phyloP scores from a whole-genome alignment of 2,113 vertebrate species.

The Chaetops frenatus region DNA sequence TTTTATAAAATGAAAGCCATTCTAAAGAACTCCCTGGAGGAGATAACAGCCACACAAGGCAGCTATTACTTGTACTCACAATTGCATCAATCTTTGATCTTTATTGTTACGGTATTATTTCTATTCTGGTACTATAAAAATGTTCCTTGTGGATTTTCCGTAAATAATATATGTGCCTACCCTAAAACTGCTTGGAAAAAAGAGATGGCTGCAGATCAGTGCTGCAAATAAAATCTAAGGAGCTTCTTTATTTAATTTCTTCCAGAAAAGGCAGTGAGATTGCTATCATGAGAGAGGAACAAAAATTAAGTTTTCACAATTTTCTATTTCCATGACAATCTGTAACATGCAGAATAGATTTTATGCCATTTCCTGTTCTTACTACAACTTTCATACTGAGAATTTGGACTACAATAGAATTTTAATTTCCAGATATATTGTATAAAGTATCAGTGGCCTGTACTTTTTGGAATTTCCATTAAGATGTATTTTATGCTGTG shows the following conservation, averaged over 20 bases:
- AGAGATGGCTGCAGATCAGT: background rate
- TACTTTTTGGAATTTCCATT: background rate
- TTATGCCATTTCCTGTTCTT: background rate
- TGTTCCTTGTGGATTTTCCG: conserved; percentile 39
- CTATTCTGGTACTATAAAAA: conserved; percentile 54
- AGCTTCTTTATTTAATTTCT: conserved; percentile 35
- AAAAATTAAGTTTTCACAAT: conserved; percentile 17
- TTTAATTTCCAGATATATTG: background rate
- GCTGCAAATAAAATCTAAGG: conserved; percentile 42
- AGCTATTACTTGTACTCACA: conserved; percentile 59
- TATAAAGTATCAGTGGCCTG: background rate
- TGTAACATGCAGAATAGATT: background rate
- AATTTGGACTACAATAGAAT: background rate
- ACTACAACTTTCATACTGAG: background rate
- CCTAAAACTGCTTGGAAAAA: conserved; percentile 20
- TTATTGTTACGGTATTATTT: conserved; percentile 61
- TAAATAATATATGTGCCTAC: conserved; percentile 52
- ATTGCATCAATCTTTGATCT: conserved; percentile 67
- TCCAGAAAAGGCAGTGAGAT: background rate
- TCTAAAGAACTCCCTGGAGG: conserved; percentile 54
- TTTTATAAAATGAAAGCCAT: conserved; percentile 64
- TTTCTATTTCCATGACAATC: background rate
- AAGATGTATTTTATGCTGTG: background rate
- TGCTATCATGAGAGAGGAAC: background rate
- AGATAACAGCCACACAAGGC: conserved; percentile 20